Base-by-base conservation (phyloP, 2,888 invertebrate genomes). In the Flexamia atlantica region DNA sequence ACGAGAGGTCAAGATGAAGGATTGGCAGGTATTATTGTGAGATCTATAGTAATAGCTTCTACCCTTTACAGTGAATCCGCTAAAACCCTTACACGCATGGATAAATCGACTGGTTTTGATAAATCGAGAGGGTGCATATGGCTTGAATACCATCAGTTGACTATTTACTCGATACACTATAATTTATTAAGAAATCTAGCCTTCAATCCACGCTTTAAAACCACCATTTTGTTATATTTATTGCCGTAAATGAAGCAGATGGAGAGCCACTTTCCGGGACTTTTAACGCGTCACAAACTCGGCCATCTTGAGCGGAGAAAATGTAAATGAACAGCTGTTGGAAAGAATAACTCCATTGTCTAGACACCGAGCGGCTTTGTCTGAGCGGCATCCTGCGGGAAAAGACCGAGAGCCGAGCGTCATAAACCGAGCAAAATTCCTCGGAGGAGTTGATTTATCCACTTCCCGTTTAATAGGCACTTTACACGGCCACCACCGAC, bases 401-500 rank as follows among this genome's bases (percentile, higher is more conserved):
- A 32, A 72, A 72, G n/a, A 32, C 36, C 36, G 32, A 72, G 42
- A 72, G 72, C 20, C 72, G 42, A 72, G 72, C 42, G 36, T 23
- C 72, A 72, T 72, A 72, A 81, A 81, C 57, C 23, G 42, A 9
- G 81, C 20, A 36, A 81, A 64, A 81, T 60, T 10, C 60, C 23
- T 40, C n/a, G 23, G 7, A 32, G n/a, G 57, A 36, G 30, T 50
- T 84, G 84, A 84, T 84, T 84, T 84, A 84, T 84, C 79, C 70
- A 60, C 53, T 40, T 57, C 30, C 83, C 68, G 70, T 83, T 74
- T 84, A 84, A 84, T 84, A 83, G 84, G 72, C 84, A 83, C 84
- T 84, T 84, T 82, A 82, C 81, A 70, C 81, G 84, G 80, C 82
- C 83, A 40, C 84, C 74, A 82, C 84, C 81, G 80, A 81, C 72